Evolutionary conservation across 1,140 invertebrate genomes (phyloP), one percentile per base, ranked within the genome.

Genomic region (Lysiphlebus fabarum): DNA sequence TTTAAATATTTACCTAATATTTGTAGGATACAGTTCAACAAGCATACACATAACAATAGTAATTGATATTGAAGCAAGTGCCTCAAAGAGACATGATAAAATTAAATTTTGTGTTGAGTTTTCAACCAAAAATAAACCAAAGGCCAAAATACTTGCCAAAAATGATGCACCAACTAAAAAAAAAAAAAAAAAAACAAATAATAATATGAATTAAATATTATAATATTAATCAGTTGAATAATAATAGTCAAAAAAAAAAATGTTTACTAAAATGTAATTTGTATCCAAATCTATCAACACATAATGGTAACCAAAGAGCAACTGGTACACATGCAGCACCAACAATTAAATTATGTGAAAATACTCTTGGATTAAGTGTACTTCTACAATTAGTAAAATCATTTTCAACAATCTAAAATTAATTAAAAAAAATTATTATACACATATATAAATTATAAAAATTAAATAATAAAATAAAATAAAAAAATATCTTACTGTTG

Each of bases 51-150:
- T 70, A 1, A 78, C 53, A 3, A 73, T 68, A 26, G 72, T 77
- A 7, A 78, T 71, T 33, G 66, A 68, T 9, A 78, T 64, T 3
- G 74, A 73, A 8, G 75, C 74, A 10, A 77, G 49, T 8, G 77
- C 72, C 49, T 79, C 76, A 53, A 76, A 79, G 8, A 75, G 60
- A 43, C 75, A 77, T 0, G 78, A 72, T 9, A 79, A 67, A 33
- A 80, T 63, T 34, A 82, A 64, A 66, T 82, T 82, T 56, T 79
- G 70, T 0, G 65, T 58, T 8, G 78, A 70, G 11, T 70, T 75
- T 42, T 70, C 68, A 5, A 82, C 80, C 36, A 79, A 71, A 56
- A 80, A 78, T n/a, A 83, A 69, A 6, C 74, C 75, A 14, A 81
- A 66, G 0, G 76, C 73, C 34, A 74, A 70, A 1, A 64, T 56